Base-by-base conservation (phyloP, 53 echinoderm and acorn worm genomes). In the Apostichopus leukothele region DNA sequence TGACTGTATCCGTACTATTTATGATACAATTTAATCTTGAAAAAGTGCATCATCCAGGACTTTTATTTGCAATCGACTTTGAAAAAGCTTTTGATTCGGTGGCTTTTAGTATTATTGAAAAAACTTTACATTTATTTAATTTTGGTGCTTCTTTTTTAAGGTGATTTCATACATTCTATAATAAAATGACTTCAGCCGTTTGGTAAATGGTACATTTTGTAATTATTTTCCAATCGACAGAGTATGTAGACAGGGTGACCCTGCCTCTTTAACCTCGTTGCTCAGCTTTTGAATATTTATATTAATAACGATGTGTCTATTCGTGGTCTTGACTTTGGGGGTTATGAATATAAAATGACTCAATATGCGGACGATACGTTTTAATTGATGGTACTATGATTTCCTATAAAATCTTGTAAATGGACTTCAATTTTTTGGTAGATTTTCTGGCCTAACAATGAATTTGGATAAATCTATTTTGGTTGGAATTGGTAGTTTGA, bases 321-420 rank as follows among this genome's bases (percentile, higher is more conserved):
- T 52, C n/a, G 53, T 53, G 71, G n/a, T 18, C 6, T 68, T n/a
- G 19, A 68, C 57, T 8, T 57, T 57, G 71, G 71, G 18, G 18
- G 5, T 13, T 14, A 18, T 14, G 68, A 68, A 19, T 18, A 12
- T 51, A 78, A 78, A 78, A 8, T 78, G n/a, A 6, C 14, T 9
- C 79, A 79, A 52, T 79, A 79, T 79, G 53, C 79, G 14, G 79
- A 79, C 16, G 79, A 79, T 50, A 53, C 52, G 27, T 27, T 52
- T 53, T 53, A 52, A 79, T 52, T 51, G 6, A 19, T 5, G 52
- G 16, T 27, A 27, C 18, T 10, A 11, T n/a, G 51, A 19, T 9
- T 18, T n/a, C 4, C 71, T 68, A 16, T 6, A 19, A n/a, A 68
- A 19, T 19, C 18, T 68, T 9, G 6, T 50, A 0, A 54, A 79